phyloP scores from a whole-genome alignment of 2,797 vertebrate species.

The Macropus fuliginosus region DNA sequence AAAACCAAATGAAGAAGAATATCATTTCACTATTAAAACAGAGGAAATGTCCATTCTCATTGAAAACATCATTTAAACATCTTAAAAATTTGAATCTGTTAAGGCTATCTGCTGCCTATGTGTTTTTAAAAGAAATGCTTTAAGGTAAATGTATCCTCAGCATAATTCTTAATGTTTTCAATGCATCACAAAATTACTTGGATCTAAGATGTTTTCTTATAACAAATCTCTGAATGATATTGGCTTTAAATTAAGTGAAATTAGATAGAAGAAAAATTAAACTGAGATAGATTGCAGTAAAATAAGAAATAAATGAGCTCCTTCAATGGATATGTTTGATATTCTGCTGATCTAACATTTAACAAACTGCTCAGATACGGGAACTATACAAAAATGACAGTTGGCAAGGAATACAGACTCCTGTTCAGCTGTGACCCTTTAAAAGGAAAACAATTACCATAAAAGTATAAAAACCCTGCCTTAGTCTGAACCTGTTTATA shows the following conservation, averaged over 20 bases:
- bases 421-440: not conserved
- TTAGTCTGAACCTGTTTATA: not conserved
- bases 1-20: slow-evolving; percentile 6
- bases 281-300: slow-evolving; percentile 44
- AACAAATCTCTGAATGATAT: slow-evolving; percentile 52
- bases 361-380: not conserved
- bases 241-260: slow-evolving; percentile 71
- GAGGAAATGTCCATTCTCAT: slow-evolving; percentile 8
- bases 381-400: not conserved
- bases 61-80: slow-evolving; percentile 46
- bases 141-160: slow-evolving; percentile 43
- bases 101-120: slow-evolving; percentile 48
- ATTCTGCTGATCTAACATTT: not conserved
- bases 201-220: slow-evolving; percentile 49
- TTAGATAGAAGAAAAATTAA: slow-evolving; percentile 54
- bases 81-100: slow-evolving; percentile 60
- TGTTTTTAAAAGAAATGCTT: slow-evolving; percentile 60
- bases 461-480: not conserved
- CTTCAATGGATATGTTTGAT: slow-evolving; percentile 36
- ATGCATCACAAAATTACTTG: slow-evolving; percentile 65
- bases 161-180: slow-evolving; percentile 64
- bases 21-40: slow-evolving; percentile 18
- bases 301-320: slow-evolving; percentile 63
- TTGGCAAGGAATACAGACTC: not conserved
- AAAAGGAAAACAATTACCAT: not conserved